phyloP scores from a whole-genome alignment of 1,140 invertebrate species.

The Octopus bimaculoides region DNA sequence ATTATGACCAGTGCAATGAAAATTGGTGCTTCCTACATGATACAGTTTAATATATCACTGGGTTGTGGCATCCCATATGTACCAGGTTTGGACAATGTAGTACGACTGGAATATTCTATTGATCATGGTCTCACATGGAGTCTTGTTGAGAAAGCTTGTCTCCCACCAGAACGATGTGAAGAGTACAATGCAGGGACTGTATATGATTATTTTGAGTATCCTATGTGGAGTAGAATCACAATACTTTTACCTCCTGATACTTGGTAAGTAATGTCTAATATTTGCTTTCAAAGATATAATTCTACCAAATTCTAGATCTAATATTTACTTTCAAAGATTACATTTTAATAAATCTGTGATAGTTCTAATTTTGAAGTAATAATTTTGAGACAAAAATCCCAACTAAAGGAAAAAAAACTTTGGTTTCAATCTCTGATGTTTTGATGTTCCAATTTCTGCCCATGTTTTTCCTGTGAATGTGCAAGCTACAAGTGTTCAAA shows the following conservation, averaged over 20 bases:
- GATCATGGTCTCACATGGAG: conserved; percentile 59
- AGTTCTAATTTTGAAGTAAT: too few relatives aligned
- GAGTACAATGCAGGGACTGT: conserved; percentile 53
- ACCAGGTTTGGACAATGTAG: conserved; percentile 40
- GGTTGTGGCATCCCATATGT: conserved; percentile 51
- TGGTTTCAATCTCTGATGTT: too few relatives aligned
- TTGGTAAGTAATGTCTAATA: conserved; percentile 44
- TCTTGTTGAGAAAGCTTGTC: conserved; percentile 49
- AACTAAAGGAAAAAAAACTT: too few relatives aligned
- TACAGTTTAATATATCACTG: conserved; percentile 60
- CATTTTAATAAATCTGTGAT: too few relatives aligned
- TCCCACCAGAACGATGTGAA: conserved; percentile 52
- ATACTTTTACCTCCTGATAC: conserved; percentile 53
- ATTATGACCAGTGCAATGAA: conserved; percentile 55
- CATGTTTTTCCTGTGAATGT: too few relatives aligned
- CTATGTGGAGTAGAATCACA: conserved; percentile 56
- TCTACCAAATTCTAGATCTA: too few relatives aligned
- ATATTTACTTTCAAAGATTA: too few relatives aligned
- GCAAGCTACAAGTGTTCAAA: too few relatives aligned
- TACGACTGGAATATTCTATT: conserved; percentile 58
- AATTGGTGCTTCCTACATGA: conserved; percentile 57
- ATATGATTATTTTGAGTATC: conserved; percentile 55
- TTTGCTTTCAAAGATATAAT: too few relatives aligned
- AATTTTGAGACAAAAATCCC: too few relatives aligned
- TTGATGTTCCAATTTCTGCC: too few relatives aligned